Percentiles rank a stretch among this genome's conserved stretches.
Conservation (phyloP, 2,113 vertebrate species). For the Zosterops pallidus region DNA sequence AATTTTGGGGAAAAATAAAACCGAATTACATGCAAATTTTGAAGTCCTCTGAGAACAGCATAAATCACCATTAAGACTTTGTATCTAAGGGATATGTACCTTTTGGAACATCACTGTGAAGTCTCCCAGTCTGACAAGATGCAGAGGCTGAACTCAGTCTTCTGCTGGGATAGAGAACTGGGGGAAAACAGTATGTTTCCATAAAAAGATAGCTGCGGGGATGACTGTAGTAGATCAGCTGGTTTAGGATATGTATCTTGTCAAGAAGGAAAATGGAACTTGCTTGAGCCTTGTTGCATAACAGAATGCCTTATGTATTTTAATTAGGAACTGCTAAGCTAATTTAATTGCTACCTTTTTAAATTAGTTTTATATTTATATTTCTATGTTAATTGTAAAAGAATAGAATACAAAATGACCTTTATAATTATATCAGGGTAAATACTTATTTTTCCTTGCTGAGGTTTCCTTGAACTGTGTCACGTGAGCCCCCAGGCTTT, state of each 20-base stretch:
- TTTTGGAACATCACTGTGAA: neutral
- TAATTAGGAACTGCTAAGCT: neutral
- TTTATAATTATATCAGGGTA: neutral
- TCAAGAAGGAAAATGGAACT: neutral
- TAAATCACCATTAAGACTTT: neutral
- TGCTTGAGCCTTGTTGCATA: neutral
- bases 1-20: neutral
- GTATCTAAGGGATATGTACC: neutral
- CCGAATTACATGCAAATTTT: neutral
- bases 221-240: neutral
- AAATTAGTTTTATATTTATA: neutral
- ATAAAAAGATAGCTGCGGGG: neutral
- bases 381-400: neutral
- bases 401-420: neutral
- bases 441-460: neutral
- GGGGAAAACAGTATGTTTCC: neutral
- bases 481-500: neutral
- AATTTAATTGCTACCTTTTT: neutral
- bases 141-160: neutral
- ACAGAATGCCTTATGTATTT: neutral
- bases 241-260: neutral
- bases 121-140: neutral
- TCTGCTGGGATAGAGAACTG: neutral
- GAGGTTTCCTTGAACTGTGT: neutral
- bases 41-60: neutral